Evolutionary conservation across 2,888 invertebrate species (phyloP), one percentile per base, ranked within the genome.

Genomic region (Clanis bilineata): DNA sequence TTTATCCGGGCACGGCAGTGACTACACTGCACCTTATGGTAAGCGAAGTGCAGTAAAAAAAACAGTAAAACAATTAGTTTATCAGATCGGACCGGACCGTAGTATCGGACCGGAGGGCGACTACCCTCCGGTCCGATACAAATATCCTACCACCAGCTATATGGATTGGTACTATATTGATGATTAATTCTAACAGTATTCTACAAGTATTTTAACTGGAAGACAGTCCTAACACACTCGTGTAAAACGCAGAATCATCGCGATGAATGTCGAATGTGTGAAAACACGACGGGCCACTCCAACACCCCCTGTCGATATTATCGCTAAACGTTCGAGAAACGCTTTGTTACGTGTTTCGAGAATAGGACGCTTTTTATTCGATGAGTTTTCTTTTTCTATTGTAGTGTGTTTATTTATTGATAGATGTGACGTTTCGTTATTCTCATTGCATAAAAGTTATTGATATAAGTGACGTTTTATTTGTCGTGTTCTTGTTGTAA

Each of bases 251-350:
- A 73, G 76, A 85, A 79, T 90, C 89, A 89, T 82, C 75, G 64
- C 68, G 79, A 80, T 84, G 80, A 86, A 85, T 84, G 83, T 83
- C 79, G 79, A 85, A 85, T 88, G 85, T 88, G 87, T 87, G 83
- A 84, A 82, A 77, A 79, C 76, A 77, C 67, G 69, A 64, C 55
- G 59, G 45, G 59, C 59, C 63, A 64, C 67, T 67, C 67, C 64
- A 68, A 69, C 66, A 58, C 70, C 80, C 73, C 63, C 64, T 63
- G 36, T 38, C 61, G 74, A 71, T 72, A 74, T 71, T 72, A 72
- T 77, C 78, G 64, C 60, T 57, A 58, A 61, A 47, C 59, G 60
- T 45, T 54, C 55, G 47, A 23, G 58, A 25, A 58, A 66, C 62
- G 65, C 64, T 68, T 70, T 72, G 75, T 74, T 56, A 65, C 60